Evolutionary conservation across 2,113 vertebrate species (phyloP), one percentile per base, ranked within the genome.

Genomic region (Scomber scombrus): DNA sequence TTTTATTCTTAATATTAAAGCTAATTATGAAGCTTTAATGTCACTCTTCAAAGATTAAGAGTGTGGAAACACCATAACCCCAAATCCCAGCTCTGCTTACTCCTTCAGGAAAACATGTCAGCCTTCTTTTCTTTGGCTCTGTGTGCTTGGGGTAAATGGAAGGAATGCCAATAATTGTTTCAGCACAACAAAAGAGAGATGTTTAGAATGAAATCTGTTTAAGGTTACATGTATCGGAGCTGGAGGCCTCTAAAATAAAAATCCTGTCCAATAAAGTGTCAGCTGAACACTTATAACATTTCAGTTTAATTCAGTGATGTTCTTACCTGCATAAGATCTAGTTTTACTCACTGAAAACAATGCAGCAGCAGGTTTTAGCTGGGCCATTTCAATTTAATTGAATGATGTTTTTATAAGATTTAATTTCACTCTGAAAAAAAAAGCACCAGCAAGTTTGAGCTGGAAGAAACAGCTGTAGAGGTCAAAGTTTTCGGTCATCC

Each of bases 1-100:
- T 61, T 50, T 67, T 26, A 81, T 69, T 75, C 49, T 62, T 57
- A 64, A 60, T 79, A 65, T 75, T 83, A 21, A 74, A 26, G 76
- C 49, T 52, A 77, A 77, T 71, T 18, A 67, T 73, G 26, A 76
- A 65, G 61, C 16, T 65, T 34, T 50, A 75, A 43, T 64, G 66
- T 71, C 26, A 50, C 75, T 77, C 43, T 79, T 81, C 43, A 80
- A 71, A 68, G 72, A 80, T 51, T 29, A 75, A 0, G 0, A 18
- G 0, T 0, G 52, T 47, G 71, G 21, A 81, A 75, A 84, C 71
- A 18, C n/a, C 11, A 51, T 7, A 52, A 57, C 40, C 51, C 19
- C 21, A 58, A 70, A 65, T 73, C 64, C 40, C 49, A 43, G 58
- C 43, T 55, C 56, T 18, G 50, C 43, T 56, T 52, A 11, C 34